These are phyloP conservation scores for Clarias batrachus DNA, from an alignment of 2,113 vertebrate species.

Conservation along the genomic window DNA sequence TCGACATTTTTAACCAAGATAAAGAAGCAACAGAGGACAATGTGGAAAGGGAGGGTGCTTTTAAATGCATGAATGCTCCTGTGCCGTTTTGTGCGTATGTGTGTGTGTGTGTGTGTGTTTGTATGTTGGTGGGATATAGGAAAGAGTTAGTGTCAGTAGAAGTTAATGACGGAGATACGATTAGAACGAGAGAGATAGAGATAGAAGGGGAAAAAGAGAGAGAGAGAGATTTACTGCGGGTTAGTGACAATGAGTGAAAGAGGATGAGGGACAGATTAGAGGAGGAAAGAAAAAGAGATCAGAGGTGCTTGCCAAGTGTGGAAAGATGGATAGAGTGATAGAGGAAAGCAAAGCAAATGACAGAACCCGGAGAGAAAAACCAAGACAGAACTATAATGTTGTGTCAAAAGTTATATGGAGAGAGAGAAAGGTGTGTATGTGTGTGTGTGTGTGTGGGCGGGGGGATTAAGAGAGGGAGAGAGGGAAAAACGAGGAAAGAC, in stretches of 20 bases:
- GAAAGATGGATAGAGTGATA: slow-evolving; percentile 17
- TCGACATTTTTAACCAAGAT: slow-evolving; percentile 50
- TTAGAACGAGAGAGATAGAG: slow-evolving; percentile 30
- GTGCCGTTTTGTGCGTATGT: slow-evolving; percentile 28
- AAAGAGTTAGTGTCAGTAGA: slow-evolving; percentile 28
- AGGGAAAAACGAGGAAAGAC: background rate
- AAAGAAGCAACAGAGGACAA: slow-evolving; percentile 47
- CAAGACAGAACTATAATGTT: slow-evolving; percentile 53
- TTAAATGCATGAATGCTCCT: slow-evolving; percentile 36
- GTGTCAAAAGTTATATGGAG: background rate
- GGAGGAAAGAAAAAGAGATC: slow-evolving; percentile 51
- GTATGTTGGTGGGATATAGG: background rate
- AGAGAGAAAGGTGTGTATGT: background rate
- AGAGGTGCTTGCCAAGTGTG: background rate
- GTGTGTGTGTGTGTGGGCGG: no score
- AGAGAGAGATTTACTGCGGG: slow-evolving; percentile 41
- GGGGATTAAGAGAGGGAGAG: background rate
- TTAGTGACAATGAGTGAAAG: slow-evolving; percentile 44
- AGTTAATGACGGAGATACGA: slow-evolving; percentile 45
- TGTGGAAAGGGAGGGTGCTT: slow-evolving; percentile 32
- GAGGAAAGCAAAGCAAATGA: slow-evolving; percentile 52
- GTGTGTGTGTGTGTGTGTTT: slow-evolving; percentile 16
- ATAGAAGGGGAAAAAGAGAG: slow-evolving; percentile 47
- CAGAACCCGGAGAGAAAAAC: slow-evolving; percentile 52
- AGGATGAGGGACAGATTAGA: slow-evolving; percentile 44